phyloP scores from a whole-genome alignment of 2,113 vertebrate genomes.

The Ceyx margarethae region DNA sequence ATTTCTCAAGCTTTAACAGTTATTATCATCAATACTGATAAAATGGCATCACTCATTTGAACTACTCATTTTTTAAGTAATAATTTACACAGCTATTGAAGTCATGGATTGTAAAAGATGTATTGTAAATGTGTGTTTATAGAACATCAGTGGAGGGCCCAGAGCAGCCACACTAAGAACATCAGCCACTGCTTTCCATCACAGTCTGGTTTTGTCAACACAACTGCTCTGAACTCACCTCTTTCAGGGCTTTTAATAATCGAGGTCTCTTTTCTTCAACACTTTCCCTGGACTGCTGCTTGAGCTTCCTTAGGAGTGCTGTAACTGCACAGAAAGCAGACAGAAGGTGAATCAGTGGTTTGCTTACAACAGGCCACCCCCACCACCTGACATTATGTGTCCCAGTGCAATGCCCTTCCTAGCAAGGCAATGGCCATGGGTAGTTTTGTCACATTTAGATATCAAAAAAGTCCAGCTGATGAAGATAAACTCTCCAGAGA shows the following conservation, averaged over 20 bases:
- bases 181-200: background rate
- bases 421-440: background rate
- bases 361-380: background rate
- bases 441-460: background rate
- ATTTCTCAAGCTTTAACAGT: background rate
- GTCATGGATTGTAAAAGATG: background rate
- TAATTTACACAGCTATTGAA: background rate
- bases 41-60: background rate
- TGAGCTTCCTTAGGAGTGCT: conserved; percentile 95
- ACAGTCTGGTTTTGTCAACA: background rate
- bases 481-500: background rate
- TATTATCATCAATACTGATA: background rate
- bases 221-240: conserved; percentile 75
- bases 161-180: background rate
- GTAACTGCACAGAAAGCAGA: conserved; percentile 82
- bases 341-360: background rate
- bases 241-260: conserved; percentile 95
- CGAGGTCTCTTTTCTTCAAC: conserved; percentile 98
- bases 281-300: conserved; percentile 96
- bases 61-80: background rate
- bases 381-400: background rate
- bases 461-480: background rate
- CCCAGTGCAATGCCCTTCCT: background rate
- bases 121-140: background rate
- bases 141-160: background rate